These are phyloP conservation scores for Calliscelio sp. DNA, from an alignment of 2,888 invertebrate species.

Conservation along the genomic window DNA sequence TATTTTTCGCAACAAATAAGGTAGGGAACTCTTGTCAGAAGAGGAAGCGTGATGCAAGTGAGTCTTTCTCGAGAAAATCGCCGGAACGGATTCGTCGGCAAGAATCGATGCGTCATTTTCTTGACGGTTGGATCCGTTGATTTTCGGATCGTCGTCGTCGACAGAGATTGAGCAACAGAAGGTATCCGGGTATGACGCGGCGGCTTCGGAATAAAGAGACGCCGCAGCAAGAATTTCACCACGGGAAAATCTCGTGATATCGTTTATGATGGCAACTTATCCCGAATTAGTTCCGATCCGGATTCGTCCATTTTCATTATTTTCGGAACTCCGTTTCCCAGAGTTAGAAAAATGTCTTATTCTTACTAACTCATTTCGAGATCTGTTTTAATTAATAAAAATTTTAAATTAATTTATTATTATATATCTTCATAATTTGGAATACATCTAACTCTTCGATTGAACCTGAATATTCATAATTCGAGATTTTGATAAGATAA, in stretches of 20 bases:
- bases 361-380: neutral
- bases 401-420: too few relatives aligned
- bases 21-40: too few relatives aligned
- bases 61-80: constrained; percentile 33
- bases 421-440: neutral
- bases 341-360: neutral
- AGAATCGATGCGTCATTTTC: constrained; percentile 84
- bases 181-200: constrained; percentile 82
- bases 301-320: constrained; percentile 25
- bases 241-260: constrained; percentile 58
- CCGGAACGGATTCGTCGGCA: constrained; percentile 68
- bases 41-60: constrained; percentile 5
- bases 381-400: too few relatives aligned
- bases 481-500: constrained; percentile 9
- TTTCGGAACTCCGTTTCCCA: constrained; percentile 45
- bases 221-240: constrained; percentile 74
- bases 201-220: constrained; percentile 76
- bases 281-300: constrained; percentile 54
- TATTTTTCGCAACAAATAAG: neutral
- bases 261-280: constrained; percentile 44
- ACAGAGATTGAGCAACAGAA: constrained; percentile 79
- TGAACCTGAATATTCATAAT: constrained; percentile 16
- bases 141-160: constrained; percentile 54
- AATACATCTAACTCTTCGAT: too few relatives aligned
- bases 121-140: constrained; percentile 73